Conservation (phyloP, 2,888 invertebrate species). For the Callimorpha dominula region DNA sequence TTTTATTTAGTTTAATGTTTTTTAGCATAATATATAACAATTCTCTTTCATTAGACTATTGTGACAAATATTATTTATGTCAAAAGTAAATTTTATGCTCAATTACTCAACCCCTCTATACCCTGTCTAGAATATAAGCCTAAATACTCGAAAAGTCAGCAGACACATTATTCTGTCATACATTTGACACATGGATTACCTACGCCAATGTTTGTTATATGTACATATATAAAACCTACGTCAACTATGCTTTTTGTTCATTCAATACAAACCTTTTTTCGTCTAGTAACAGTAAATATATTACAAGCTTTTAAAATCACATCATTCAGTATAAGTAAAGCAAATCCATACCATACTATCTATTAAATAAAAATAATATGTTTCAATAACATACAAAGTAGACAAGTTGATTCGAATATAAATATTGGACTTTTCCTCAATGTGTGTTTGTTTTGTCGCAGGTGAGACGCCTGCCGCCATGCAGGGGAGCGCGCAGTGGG, state of each 20-base stretch:
- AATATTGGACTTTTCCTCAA: slow-evolving; percentile 22
- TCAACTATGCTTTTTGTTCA: neutral
- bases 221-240: too few species aligned
- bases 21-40: neutral
- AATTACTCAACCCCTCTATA: neutral
- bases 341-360: neutral
- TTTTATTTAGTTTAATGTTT: neutral
- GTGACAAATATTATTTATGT: too few species aligned
- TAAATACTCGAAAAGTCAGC: neutral
- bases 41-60: neutral
- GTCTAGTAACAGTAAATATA: neutral
- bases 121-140: neutral
- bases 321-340: slow-evolving; percentile 2
- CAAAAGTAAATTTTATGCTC: too few species aligned
- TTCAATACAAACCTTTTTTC: neutral
- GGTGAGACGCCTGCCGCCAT: slow-evolving; percentile 95
- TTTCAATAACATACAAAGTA: slow-evolving; percentile 13
- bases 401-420: slow-evolving; percentile 17
- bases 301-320: slow-evolving; percentile 4
- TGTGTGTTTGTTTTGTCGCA: slow-evolving; percentile 67
- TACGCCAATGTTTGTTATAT: neutral
- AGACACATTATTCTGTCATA: neutral
- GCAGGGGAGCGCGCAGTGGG: slow-evolving; percentile 90
- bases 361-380: slow-evolving; percentile 18
- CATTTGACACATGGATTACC: neutral